Evolutionary conservation across 2,113 vertebrate genomes (phyloP).

Genomic region (Mastomys coucha): DNA sequence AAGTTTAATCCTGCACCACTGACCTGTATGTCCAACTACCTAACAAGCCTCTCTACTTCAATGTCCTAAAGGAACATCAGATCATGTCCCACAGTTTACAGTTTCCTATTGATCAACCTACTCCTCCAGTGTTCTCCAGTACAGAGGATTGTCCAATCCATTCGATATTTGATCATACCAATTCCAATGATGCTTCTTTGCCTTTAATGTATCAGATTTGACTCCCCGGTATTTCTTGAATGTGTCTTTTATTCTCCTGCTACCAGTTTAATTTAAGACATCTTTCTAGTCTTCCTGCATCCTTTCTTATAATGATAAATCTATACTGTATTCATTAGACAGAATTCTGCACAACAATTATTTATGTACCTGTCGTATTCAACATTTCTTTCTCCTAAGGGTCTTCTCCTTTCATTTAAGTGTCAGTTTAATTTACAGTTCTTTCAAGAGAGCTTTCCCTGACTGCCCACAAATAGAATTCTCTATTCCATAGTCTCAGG

Average conservation of each 20-base stretch:
- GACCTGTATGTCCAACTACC: neutral
- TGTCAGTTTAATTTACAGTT: slow-evolving; percentile 24
- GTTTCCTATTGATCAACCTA: neutral
- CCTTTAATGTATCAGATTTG: neutral
- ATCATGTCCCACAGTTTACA: neutral
- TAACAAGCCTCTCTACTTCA: neutral
- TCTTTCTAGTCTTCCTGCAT: neutral
- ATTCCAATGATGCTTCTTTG: neutral
- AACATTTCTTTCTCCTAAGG: neutral
- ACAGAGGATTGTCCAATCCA: neutral
- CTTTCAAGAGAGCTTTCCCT: slow-evolving; percentile 5
- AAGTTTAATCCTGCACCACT: neutral
- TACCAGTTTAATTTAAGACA: neutral
- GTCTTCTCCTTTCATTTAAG: slow-evolving; percentile 6
- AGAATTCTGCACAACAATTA: neutral
- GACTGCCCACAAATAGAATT: neutral
- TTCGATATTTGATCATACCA: neutral
- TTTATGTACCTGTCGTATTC: neutral
- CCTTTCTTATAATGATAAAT: neutral
- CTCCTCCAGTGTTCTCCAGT: neutral
- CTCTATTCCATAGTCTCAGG: neutral
- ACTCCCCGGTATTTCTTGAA: neutral
- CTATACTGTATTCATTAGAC: neutral
- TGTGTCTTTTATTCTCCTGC: neutral
- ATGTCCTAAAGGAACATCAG: neutral